Percentiles rank a stretch among this genome's conserved stretches.
Conservation (phyloP, 2,797 vertebrate genomes). For the Manis crassicaudata region DNA sequence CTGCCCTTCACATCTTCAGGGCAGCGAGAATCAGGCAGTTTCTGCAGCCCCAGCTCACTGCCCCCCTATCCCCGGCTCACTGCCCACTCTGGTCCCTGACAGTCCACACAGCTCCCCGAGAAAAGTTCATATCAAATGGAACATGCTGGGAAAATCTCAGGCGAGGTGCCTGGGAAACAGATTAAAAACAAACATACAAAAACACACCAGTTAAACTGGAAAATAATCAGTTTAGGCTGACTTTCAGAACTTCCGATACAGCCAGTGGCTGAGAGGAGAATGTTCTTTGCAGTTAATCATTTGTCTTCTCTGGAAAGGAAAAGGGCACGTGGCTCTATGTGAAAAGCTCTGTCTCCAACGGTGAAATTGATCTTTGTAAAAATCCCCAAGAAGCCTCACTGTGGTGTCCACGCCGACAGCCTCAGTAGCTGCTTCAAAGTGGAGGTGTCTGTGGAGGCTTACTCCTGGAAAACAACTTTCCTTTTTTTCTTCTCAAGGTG, state of each 20-base stretch:
- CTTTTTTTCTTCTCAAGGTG: slow-evolving; percentile 32
- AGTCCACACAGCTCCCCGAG: neutral
- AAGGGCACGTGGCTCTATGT: fast-evolving
- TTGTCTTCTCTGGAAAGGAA: neutral
- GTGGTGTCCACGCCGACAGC: fast-evolving
- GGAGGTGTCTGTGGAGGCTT: neutral
- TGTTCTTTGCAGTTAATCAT: neutral
- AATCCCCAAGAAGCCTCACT: neutral
- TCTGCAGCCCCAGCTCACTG: neutral
- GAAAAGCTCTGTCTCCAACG: neutral
- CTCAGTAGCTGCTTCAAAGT: neutral
- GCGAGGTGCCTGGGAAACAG: slow-evolving; percentile 1
- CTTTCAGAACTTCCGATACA: neutral
- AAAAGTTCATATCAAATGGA: neutral
- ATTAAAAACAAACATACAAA: slow-evolving; percentile 44
- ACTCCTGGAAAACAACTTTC: neutral
- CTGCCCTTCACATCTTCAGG: neutral
- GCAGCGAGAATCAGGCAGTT: neutral
- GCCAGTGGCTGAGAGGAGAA: neutral
- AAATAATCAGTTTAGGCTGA: neutral
- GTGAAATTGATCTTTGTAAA: neutral
- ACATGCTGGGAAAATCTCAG: neutral
- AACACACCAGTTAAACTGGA: neutral
- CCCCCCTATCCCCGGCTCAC: neutral
- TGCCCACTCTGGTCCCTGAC: neutral